Evolutionary conservation across 2,113 vertebrate species (phyloP).

Genomic region (Balaeniceps rex): DNA sequence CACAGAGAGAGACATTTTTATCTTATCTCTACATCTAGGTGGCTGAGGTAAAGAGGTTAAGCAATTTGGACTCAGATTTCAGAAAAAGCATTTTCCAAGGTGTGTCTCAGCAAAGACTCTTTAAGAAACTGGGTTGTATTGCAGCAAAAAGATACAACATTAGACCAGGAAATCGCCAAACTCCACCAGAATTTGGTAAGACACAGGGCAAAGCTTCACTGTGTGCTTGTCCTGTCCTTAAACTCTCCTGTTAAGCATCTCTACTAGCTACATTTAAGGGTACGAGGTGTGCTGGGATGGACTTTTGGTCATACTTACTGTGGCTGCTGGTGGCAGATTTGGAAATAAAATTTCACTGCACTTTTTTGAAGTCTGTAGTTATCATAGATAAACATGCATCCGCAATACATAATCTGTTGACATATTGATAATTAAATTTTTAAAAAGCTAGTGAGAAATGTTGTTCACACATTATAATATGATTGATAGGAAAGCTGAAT

Average conservation of each 20-base stretch:
- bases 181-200: neutral
- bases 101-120: neutral
- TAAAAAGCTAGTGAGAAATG: neutral
- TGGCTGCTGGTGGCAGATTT: neutral
- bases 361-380: neutral
- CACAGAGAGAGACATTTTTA: neutral
- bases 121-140: neutral
- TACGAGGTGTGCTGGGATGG: neutral
- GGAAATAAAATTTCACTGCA: neutral
- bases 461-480: neutral
- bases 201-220: neutral
- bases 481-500: neutral
- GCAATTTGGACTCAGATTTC: neutral
- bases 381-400: neutral
- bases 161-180: neutral
- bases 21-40: constrained; percentile 14
- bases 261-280: neutral
- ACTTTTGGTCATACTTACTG: neutral
- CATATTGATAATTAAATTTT: neutral
- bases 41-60: constrained; percentile 9
- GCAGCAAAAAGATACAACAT: neutral
- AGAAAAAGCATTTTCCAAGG: neutral
- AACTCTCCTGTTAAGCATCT: neutral
- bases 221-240: neutral
- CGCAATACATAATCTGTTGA: neutral